Evolutionary conservation across 1,140 invertebrate species (phyloP), one percentile per base, ranked within the genome.

Genomic region (Charaxes varanes): DNA sequence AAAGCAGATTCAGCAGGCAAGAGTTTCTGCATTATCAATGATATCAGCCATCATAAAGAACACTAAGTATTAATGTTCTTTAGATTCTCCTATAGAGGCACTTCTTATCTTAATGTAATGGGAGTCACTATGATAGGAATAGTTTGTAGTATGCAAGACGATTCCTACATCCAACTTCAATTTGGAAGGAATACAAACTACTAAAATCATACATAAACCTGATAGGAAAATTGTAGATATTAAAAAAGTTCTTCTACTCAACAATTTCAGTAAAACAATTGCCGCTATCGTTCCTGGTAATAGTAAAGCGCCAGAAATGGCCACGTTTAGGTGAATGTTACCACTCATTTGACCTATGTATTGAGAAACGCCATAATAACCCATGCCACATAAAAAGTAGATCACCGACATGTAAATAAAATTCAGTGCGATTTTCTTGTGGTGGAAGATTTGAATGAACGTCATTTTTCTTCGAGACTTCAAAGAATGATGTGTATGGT

Each of bases 281-380:
- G 88, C 86, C 1, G 89, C 44, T n/a, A 90, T 69, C 1, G 90
- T 90, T 4, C 90, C 91, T 1, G 91, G 90, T 33, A 92, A 63
- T 36, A 91, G 87, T 14, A 79, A 22, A 0, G 26, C n/a, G 41
- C 88, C 89, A 10, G 90, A 91, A 7, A 91, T 63, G 0, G 90
- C 85, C 7, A 92, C 90, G 59, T 92, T 93, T 0, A 87, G 11
- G 53, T 92, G 92, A 22, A 92, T 91, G 57, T 93, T 68, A 1
- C 89, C 91, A 12, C 87, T 88, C 41, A 91, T 83, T 51, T 88
- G 85, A 0, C 90, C 87, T 30, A 92, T 89, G 48, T 89, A 92
- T 55, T 92, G 91, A 0, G 90, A 89, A 4, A 91, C 87, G 2
- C 91, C 91, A 52, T 90, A 93, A 50, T 92, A 89, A n/a, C 90